Evolutionary conservation across 2,888 invertebrate genomes (phyloP).

Genomic region (Ferdinandea cuprea): DNA sequence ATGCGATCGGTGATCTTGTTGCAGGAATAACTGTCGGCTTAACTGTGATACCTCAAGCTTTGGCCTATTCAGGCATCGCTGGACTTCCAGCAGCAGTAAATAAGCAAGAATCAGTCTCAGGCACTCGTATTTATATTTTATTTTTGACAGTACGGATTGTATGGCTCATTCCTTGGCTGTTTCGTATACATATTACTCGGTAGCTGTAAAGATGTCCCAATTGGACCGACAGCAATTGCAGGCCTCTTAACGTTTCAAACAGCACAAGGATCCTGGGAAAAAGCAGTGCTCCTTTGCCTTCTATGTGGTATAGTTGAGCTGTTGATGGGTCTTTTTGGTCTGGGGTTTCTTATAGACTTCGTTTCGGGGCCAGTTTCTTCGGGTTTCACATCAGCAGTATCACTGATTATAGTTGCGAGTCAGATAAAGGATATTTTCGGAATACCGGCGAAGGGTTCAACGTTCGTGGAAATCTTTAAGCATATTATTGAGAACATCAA

Average conservation of each 20-base stretch:
- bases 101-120: conserved; percentile 36
- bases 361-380: conserved; percentile 95
- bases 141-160: conserved; percentile 91
- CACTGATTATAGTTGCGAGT: conserved; percentile 94
- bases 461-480: conserved; percentile 91
- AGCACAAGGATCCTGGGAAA: conserved; percentile 85
- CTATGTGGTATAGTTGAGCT: conserved; percentile 89
- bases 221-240: conserved; percentile 96
- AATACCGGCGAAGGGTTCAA: conserved; percentile 88
- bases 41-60: conserved; percentile 95
- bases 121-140: not conserved
- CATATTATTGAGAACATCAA: conserved; percentile 88
- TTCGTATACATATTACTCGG: conserved; percentile 95
- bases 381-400: conserved; percentile 95
- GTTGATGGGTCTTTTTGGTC: conserved; percentile 91
- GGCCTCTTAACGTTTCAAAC: conserved; percentile 93
- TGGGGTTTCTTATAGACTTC: conserved; percentile 94
- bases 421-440: conserved; percentile 93
- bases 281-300: conserved; percentile 89
- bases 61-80: conserved; percentile 92
- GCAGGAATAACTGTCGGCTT: conserved; percentile 96
- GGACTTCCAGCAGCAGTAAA: conserved; percentile 88
- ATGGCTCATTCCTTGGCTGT: conserved; percentile 96
- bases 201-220: conserved; percentile 95
- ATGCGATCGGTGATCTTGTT: conserved; percentile 93